Evolutionary conservation across 2,888 invertebrate species (phyloP), one percentile per base, ranked within the genome.

Genomic region (Trissoscelio sp.): DNA sequence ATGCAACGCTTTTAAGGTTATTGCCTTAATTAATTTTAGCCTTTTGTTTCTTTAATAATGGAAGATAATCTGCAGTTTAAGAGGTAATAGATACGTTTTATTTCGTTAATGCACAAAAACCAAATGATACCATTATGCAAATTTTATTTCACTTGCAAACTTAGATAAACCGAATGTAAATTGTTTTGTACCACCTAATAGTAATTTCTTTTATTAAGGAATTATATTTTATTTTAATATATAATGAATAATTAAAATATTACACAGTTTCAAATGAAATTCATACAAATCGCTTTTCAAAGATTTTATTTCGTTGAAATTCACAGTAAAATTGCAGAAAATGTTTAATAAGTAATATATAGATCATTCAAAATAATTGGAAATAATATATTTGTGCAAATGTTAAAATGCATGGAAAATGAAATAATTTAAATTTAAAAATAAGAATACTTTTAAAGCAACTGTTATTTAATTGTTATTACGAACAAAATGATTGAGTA

Each of bases 1-100:
- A 66, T 75, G 66, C 74, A 57, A 51, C 11, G 66, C 66, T 75
- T 75, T 75, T 66, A 75, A 58, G 39, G 48, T 75, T 66, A 66
- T 66, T 57, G 66, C 66, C 12, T 66, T 75, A 75, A 75, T 75
- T 75, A 75, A 67, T 75, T 66, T 67, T 20, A n/a, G 22, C 34
- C 60, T 60, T 75, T 67, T 75, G 75, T 75, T 58, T 20, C 44
- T 28, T 57, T 20, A 44, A 74, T 74, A 66, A 57, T 31, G 48
- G 1, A 22, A 57, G 57, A 34, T 58, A 64, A 74, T 74, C 66
- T n/a, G 55, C 53, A 18, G 44, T 37, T 70, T 58, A 48, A 48
- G 39, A 48, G 18, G 46, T 16, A 70, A 58, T 58, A n/a, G n/a
- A 66, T 18, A n/a, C 31, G 31, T 24, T 62, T 46, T 46, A 39